Evolutionary conservation across 2,888 invertebrate species (phyloP).

Genomic region (Diarsia brunnea): DNA sequence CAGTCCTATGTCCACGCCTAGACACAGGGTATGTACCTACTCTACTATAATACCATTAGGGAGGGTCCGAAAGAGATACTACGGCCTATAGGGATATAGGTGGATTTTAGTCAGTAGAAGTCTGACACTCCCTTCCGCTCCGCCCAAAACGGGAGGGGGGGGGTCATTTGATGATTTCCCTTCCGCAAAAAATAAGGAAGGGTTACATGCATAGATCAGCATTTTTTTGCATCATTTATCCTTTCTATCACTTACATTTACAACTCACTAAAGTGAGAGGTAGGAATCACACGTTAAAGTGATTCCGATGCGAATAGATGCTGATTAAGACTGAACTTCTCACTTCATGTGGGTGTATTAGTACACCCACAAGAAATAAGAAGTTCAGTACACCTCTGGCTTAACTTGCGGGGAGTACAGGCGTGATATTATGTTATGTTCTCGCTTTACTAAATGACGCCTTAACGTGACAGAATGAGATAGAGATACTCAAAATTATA

Average conservation of each 20-base stretch:
- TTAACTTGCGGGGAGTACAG: no score
- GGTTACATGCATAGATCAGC: not conserved
- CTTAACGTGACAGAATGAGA: not conserved
- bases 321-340: not conserved
- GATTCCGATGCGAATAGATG: not conserved
- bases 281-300: not conserved
- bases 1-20: conserved; percentile 96
- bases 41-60: not conserved
- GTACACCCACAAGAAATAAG: no score
- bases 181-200: no score
- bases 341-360: no score
- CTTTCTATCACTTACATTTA: not conserved
- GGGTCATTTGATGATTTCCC: no score
- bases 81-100: no score
- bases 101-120: no score
- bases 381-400: no score
- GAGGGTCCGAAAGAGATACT: not conserved
- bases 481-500: not conserved
- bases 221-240: not conserved
- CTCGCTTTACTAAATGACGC: not conserved
- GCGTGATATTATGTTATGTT: no score
- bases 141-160: no score
- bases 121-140: no score
- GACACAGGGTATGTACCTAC: conserved; percentile 92
- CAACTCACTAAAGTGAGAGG: not conserved